Evolutionary conservation across 2,113 vertebrate genomes (phyloP).

Genomic region (Plotosus lineatus): DNA sequence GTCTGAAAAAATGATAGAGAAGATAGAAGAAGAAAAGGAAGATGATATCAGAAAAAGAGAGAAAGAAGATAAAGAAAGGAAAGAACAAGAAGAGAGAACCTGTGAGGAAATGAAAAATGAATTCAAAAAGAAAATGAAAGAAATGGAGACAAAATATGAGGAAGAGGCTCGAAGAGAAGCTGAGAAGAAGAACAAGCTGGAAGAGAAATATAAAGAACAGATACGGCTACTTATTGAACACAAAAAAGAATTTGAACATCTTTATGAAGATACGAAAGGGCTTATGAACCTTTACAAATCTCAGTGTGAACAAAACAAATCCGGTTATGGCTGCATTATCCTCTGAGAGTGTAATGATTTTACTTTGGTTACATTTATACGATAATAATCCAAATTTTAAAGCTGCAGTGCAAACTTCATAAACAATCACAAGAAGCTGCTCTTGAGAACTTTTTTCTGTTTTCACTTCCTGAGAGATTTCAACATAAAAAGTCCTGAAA

Average conservation of each 20-base stretch:
- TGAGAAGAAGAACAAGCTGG: neutral
- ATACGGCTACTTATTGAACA: neutral
- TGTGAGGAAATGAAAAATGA: neutral
- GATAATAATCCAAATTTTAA: neutral
- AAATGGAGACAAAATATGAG: neutral
- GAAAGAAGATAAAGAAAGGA: neutral
- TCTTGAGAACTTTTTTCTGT: no score
- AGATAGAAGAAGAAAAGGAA: neutral
- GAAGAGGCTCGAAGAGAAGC: neutral
- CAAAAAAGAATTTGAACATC: rapidly evolving
- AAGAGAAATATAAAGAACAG: neutral
- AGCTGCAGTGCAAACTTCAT: neutral
- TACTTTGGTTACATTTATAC: neutral
- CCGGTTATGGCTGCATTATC: no score
- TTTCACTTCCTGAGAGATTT: no score
- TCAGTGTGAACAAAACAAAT: neutral
- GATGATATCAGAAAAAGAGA: no score
- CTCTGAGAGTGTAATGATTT: neutral
- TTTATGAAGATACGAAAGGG: no score
- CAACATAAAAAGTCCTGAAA: neutral
- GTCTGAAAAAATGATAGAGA: neutral
- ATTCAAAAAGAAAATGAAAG: neutral
- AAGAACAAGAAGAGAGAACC: neutral
- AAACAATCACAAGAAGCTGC: no score
- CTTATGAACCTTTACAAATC: no score